Conservation (phyloP, 2,797 vertebrate species). For the Gorsachius magnificus region DNA sequence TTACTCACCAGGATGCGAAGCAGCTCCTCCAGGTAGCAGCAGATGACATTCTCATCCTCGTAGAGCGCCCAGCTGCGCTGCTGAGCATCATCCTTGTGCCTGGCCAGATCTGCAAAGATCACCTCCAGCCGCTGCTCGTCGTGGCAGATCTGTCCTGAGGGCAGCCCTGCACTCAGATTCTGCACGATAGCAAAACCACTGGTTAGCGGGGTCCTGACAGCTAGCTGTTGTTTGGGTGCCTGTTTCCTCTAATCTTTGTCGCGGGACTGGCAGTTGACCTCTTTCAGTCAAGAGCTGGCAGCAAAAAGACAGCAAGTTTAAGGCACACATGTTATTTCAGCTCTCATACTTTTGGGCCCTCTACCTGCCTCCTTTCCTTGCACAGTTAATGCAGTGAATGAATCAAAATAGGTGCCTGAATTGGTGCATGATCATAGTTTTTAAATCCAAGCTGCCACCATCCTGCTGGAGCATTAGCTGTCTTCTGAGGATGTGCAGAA, state of each 20-base stretch:
- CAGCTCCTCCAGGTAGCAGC: constrained; percentile 95
- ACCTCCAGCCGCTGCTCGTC: constrained; percentile 96
- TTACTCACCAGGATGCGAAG: constrained; percentile 91
- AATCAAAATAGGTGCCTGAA: not conserved
- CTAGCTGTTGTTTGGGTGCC: not conserved
- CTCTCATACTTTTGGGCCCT: not conserved
- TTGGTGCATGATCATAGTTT: not conserved
- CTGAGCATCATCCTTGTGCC: constrained; percentile 92
- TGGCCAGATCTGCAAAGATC: constrained; percentile 91
- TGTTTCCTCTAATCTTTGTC: not conserved
- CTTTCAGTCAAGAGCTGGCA: constrained; percentile 41
- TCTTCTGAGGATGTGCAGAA: not conserved
- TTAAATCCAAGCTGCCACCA: not conserved
- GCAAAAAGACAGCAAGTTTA: not conserved
- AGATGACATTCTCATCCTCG: constrained; percentile 91
- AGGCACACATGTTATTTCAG: not conserved
- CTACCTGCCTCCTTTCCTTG: not conserved
- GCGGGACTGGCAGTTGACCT: not conserved
- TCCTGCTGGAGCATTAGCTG: not conserved
- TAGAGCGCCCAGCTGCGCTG: constrained; percentile 98
- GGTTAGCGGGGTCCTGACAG: not conserved
- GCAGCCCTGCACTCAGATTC: constrained; percentile 86
- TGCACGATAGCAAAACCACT: constrained; percentile 52
- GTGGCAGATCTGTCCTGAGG: constrained; percentile 93
- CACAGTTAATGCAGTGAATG: not conserved